These are phyloP conservation scores for Eupleurogrammus muticus DNA, from an alignment of 2,797 vertebrate species.

Conservation along the genomic window DNA sequence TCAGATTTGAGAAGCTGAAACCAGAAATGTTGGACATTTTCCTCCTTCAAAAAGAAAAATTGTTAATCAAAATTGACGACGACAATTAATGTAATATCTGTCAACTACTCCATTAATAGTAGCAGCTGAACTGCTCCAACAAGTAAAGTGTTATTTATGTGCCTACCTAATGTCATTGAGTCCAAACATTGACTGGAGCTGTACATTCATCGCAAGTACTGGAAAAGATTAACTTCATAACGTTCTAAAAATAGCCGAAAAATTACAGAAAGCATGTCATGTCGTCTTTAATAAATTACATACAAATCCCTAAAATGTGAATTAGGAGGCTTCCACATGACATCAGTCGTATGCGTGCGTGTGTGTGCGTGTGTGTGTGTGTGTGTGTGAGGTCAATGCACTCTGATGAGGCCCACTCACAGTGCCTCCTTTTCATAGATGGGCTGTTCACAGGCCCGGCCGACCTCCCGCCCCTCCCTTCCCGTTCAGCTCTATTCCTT, in stretches of 20 bases:
- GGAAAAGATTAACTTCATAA: too few relatives aligned
- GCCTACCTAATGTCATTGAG: too few relatives aligned
- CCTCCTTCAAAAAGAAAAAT: too few relatives aligned
- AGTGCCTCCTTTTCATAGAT: slow-evolving; percentile 80
- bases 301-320: slow-evolving; percentile 14
- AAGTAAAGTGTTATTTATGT: too few relatives aligned
- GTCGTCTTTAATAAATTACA: neutral
- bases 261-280: neutral
- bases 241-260: neutral
- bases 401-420: slow-evolving; percentile 70
- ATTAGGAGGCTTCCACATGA: slow-evolving; percentile 49
- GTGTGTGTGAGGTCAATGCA: slow-evolving; percentile 50
- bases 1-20: too few relatives aligned
- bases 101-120: too few relatives aligned
- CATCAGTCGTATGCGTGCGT: slow-evolving; percentile 51
- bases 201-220: too few relatives aligned
- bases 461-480: slow-evolving; percentile 69
- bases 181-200: too few relatives aligned
- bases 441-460: slow-evolving; percentile 64
- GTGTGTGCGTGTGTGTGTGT: slow-evolving; percentile 15
- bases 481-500: slow-evolving; percentile 66
- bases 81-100: too few relatives aligned
- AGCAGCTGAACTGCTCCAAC: too few relatives aligned
- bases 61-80: too few relatives aligned
- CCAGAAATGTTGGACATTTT: too few relatives aligned